A percentile compares a stretch with the other conserved stretches of the same genome.
Evolutionary conservation across 2,888 invertebrate species (phyloP).

Genomic region (Peribatodes rhomboidaria): DNA sequence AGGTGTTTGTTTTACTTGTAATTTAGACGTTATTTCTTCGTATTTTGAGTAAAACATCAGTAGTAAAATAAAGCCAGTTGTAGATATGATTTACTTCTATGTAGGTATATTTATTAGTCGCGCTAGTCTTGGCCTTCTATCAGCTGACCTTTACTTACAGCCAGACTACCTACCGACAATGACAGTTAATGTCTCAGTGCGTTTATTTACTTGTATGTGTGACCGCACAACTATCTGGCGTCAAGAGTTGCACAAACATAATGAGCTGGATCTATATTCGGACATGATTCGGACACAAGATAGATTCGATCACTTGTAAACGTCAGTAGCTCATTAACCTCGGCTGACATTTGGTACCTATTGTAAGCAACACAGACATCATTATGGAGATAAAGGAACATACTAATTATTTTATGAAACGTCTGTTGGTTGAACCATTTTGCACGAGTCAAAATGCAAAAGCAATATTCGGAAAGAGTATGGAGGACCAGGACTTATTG

Average conservation of each 20-base stretch:
- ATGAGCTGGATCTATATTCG: slow-evolving; percentile 47
- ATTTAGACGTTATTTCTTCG: slow-evolving; percentile 9
- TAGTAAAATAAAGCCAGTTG: too few relatives aligned
- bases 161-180: slow-evolving; percentile 39
- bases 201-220: slow-evolving; percentile 49
- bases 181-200: slow-evolving; percentile 38
- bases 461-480: background rate
- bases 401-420: background rate
- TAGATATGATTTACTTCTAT: too few relatives aligned
- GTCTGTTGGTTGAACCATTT: background rate
- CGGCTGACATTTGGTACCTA: slow-evolving; percentile 33
- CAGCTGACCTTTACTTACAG: slow-evolving; percentile 53
- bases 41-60: background rate
- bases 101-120: slow-evolving; percentile 46
- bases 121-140: slow-evolving; percentile 53
- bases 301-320: slow-evolving; percentile 43
- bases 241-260: slow-evolving; percentile 27
- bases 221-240: slow-evolving; percentile 39
- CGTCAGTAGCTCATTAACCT: slow-evolving; percentile 43
- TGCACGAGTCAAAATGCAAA: background rate
- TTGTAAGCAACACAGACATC: slow-evolving; percentile 7
- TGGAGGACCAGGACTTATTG: too few relatives aligned
- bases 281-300: slow-evolving; percentile 41
- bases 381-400: background rate
- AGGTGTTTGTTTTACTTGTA: slow-evolving; percentile 4